These are phyloP conservation scores for Hiodon tergisus DNA, from an alignment of 2,113 vertebrate genomes.

Conservation along the genomic window DNA sequence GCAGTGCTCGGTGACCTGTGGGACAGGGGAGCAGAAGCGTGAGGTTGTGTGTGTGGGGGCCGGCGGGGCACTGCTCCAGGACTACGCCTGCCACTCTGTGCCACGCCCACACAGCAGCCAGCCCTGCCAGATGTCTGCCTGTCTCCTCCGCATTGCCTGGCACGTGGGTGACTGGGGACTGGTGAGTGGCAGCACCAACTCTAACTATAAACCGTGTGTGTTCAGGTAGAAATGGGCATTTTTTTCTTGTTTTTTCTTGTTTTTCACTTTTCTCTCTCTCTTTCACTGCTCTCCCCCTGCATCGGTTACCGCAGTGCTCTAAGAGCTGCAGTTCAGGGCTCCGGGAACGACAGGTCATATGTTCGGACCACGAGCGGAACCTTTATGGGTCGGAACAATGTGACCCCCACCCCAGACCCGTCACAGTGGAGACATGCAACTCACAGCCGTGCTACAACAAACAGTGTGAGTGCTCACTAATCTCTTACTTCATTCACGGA, in stretches of 20 bases:
- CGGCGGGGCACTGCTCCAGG: conserved; percentile 59
- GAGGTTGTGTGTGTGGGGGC: conserved; percentile 65
- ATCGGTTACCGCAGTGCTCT: conserved; percentile 69
- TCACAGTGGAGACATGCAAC: conserved; percentile 76
- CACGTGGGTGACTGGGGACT: conserved; percentile 80
- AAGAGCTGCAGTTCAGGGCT: conserved; percentile 78
- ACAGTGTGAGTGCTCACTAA: conserved; percentile 65
- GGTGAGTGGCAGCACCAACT: conserved; percentile 59
- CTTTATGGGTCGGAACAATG: conserved; percentile 68
- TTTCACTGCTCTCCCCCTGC: not conserved
- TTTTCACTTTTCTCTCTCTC: not conserved
- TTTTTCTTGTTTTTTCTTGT: no score
- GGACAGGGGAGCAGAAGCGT: conserved; percentile 75
- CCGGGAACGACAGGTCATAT: conserved; percentile 81
- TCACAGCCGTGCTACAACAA: conserved; percentile 73
- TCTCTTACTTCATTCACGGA: not conserved
- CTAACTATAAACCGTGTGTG: not conserved
- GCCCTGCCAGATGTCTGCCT: conserved; percentile 63
- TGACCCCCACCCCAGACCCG: conserved; percentile 57
- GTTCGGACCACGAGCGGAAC: conserved; percentile 67
- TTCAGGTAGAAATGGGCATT: not conserved
- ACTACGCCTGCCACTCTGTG: conserved; percentile 60
- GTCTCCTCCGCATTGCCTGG: conserved; percentile 69
- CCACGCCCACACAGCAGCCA: conserved; percentile 58
- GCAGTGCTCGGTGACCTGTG: conserved; percentile 86